Base-by-base conservation (phyloP, 2,113 vertebrate species). In the Poeciliopsis retropinna region DNA sequence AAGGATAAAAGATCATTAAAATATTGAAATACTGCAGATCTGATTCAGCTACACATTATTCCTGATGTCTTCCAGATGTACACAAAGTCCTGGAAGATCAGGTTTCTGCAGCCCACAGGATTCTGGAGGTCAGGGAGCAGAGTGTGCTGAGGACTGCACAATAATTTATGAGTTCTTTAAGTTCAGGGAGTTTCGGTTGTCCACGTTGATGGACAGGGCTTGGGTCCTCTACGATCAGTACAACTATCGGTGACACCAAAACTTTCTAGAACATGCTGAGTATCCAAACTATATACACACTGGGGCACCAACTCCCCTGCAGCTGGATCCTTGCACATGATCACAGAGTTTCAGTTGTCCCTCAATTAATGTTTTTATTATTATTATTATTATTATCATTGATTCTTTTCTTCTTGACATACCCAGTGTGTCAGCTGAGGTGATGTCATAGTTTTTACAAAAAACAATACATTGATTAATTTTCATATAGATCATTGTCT, bases 301-400 rank as follows among this genome's bases (percentile, higher is more conserved):
- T 41, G 39, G 39, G 12, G 12, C 39, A 14, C 39, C 39, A 15
- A 41, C 39, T 41, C 13, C 13, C 13, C 39, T 41, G 39, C 61
- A 28, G 85, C 86, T 6, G 89, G 89, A 57, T 93, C 92, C n/a
- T 86, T 92, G 76, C 88, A 81, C 66, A 88, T 78, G 79, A 81
- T 93, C 75, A 88, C 76, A 71, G 84, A 93, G 57, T 84, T 92
- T 57, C 90, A 86, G 80, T 11, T 1, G 10, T 37, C 34, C 34
- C 34, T 37, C 34, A 37, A 37, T 37, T 37, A 37, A 37, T 2
- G 9, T 37, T 37, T 30, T 37, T 34, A 9, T 34, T 34, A 32
- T 34, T 34, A 8, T 10, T 32, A 32, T 32, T 32, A 32, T 34
- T 34, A 34, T 34, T 10, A 11, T 37, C 34, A 37, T 37, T 2